phyloP scores from a whole-genome alignment of 2,113 vertebrate species.

The Montifringilla adamsi region DNA sequence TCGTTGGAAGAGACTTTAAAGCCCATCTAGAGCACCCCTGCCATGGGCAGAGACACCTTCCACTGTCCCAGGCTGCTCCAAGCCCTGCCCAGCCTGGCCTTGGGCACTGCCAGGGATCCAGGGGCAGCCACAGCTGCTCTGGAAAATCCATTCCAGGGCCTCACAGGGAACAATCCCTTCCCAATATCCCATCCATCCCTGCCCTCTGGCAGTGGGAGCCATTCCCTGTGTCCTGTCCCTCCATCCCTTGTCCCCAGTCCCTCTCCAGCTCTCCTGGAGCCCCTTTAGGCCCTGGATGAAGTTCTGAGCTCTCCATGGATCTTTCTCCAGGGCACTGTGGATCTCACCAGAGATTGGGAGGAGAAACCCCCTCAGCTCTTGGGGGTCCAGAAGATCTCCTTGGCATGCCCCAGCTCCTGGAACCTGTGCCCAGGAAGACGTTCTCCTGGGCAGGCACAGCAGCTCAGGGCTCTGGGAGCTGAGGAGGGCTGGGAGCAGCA shows the following conservation, averaged over 20 bases:
- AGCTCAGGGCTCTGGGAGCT: not conserved
- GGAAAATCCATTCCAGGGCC: no score
- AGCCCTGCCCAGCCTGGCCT: not conserved
- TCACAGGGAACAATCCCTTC: not conserved
- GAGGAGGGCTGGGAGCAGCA: not conserved
- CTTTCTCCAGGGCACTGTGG: not conserved
- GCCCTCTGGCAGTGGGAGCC: not conserved
- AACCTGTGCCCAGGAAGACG: fast-evolving
- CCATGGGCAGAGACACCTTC: not conserved
- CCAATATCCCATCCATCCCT: fast-evolving
- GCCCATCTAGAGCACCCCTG: fast-evolving
- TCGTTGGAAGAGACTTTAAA: not conserved
- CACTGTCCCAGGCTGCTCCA: fast-evolving
- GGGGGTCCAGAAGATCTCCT: not conserved
- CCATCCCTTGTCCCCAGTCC: not conserved
- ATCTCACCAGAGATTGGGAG: not conserved
- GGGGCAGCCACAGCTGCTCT: not conserved
- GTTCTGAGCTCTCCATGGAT: not conserved
- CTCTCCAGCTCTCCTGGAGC: not conserved
- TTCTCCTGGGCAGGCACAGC: not conserved
- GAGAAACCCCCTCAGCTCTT: not conserved
- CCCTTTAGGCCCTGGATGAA: fast-evolving
- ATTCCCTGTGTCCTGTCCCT: not conserved
- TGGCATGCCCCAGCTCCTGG: not conserved
- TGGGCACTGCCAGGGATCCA: not conserved